Evolutionary conservation across 1,140 invertebrate genomes (phyloP).

Genomic region (Musca vetustissima): DNA sequence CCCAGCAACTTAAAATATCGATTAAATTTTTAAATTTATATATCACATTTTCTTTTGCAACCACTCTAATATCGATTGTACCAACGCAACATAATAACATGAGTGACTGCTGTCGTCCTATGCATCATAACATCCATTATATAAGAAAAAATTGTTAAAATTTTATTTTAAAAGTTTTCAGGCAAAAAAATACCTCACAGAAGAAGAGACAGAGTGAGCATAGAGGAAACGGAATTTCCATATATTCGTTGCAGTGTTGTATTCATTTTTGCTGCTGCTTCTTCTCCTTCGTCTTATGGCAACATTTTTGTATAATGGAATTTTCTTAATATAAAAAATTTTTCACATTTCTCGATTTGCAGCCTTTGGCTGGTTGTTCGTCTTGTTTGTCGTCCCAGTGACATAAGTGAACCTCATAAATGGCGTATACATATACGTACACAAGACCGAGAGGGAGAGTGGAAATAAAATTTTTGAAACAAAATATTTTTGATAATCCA

Average conservation of each 20-base stretch:
- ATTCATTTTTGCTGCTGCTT: neutral
- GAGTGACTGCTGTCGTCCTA: neutral
- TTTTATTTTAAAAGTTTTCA: conserved; percentile 18
- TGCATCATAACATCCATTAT: conserved; percentile 5
- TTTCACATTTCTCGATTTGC: neutral
- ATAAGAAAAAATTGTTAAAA: neutral
- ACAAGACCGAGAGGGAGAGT: too few relatives aligned
- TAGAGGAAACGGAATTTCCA: conserved; percentile 1
- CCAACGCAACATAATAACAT: neutral
- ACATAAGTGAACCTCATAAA: too few relatives aligned
- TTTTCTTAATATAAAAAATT: conserved; percentile 19
- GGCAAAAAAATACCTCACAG: neutral
- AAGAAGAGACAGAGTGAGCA: neutral
- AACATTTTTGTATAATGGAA: conserved; percentile 18
- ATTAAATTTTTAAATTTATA: too few relatives aligned
- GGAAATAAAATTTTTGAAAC: too few relatives aligned
- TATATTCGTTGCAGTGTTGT: neutral
- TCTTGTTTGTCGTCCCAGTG: too few relatives aligned
- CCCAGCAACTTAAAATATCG: too few relatives aligned
- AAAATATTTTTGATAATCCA: too few relatives aligned
- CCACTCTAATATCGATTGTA: neutral
- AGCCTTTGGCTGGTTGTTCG: too few relatives aligned
- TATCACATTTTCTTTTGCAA: too few relatives aligned
- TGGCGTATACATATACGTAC: too few relatives aligned
- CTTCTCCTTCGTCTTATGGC: neutral